Base-by-base conservation (phyloP, 2,113 vertebrate species). In the Syrmaticus mikado region DNA sequence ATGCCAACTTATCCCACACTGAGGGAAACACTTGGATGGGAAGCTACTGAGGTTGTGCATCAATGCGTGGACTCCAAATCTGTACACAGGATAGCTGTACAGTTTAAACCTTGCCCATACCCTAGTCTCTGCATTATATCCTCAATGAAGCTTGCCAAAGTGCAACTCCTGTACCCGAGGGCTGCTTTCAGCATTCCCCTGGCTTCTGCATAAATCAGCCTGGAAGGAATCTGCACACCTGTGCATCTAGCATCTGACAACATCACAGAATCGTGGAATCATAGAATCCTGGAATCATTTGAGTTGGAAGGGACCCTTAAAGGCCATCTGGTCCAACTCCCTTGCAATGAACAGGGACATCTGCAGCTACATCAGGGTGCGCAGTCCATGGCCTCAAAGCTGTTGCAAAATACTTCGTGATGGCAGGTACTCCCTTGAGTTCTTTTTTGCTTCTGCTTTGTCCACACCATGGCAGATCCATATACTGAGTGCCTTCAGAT, bases 11-110 rank as follows among this genome's bases (percentile, higher is more conserved):
- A 36, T 62, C 66, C n/a, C 58, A 1, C 18, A 38, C 20, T 16
- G 45, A 5, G 0, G 36, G 64, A 74, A 82, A 46, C 8, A 8
- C 6, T 61, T 45, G 20, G 21, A 11, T 43, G 40, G 27, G 11
- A 82, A 28, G 58, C 12, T 62, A 41, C 53, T 38, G 72, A 83
- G 32, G 20, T 0, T 43, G 68, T 24, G 38, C 20, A 19, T 12
- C 7, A 14, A 50, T 17, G 24, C 24, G 13, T 4, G 46, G 2
- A 66, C 4, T 2, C 0, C 2, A 32, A 22, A 58, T 36, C 34
- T 64, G 40, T 17, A 11, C 27, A 66, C 38, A 17, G 24, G 13
- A 17, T 17, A 25, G 48, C 8, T 65, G 52, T 40, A 15, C 16
- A 21, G 8, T 32, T 24, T 8, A 19, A 76, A 50, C 21, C 40